Conservation (phyloP, 1,140 invertebrate genomes). For the Drosophila cardini region DNA sequence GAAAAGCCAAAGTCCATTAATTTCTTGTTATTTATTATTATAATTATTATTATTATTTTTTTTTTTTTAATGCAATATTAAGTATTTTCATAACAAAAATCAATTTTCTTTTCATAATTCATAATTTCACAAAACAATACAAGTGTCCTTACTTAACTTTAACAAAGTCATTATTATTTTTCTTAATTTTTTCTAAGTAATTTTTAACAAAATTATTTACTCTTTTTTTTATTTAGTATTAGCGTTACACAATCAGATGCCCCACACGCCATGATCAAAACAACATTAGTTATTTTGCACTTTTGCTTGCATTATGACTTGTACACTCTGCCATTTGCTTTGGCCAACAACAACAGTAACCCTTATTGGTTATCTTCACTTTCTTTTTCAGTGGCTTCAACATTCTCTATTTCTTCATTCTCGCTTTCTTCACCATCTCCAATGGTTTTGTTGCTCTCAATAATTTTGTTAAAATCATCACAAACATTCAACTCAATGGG, state of each 20-base stretch:
- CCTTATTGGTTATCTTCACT: conserved; percentile 20
- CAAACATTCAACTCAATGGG: conserved; percentile 28
- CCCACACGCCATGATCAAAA: conserved; percentile 48
- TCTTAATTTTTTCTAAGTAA: too few relatives aligned
- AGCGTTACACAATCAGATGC: conserved; percentile 25
- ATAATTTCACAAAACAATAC: too few relatives aligned
- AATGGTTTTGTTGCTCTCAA: conserved; percentile 4
- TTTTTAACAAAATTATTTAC: too few relatives aligned
- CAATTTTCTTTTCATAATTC: too few relatives aligned
- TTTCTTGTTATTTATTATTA: too few relatives aligned
- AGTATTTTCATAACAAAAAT: background rate
- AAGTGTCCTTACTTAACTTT: too few relatives aligned
- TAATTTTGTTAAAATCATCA: conserved; percentile 27
- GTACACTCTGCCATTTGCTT: background rate
- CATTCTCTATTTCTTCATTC: background rate
- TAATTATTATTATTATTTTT: too few relatives aligned
- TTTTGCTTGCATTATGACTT: conserved; percentile 37
- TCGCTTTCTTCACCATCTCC: conserved; percentile 4
- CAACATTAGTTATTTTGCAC: conserved; percentile 41
- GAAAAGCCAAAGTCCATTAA: too few relatives aligned
- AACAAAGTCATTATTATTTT: too few relatives aligned
- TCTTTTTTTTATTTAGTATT: too few relatives aligned
- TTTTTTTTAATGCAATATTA: too few relatives aligned
- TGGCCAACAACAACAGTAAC: too few relatives aligned
- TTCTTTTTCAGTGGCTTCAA: conserved; percentile 23